Evolutionary conservation across 2,888 invertebrate genomes (phyloP), one percentile per base, ranked within the genome.

Genomic region (Tipula vernalis): DNA sequence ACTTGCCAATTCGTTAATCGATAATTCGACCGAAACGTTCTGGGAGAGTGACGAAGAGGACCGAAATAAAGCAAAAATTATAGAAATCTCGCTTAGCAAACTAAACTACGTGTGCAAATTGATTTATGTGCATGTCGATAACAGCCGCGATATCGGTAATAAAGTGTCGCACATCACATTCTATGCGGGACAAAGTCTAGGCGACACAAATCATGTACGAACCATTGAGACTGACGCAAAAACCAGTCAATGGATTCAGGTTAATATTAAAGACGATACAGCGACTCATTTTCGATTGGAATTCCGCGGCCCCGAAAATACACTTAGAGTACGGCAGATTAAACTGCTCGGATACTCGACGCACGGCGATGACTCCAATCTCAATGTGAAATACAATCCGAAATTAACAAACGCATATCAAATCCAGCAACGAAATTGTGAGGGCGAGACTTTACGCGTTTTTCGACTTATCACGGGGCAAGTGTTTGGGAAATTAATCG

Each of bases 1-100:
- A 6, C 98, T 99, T 97, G 95, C 97, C 3, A 96, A 96, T 2
- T 98, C 98, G 88, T 93, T 99, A 15, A 96, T 96, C 0, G 99
- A 99, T 90, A 96, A 96, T 89, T 98, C 98, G 5, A 98, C 98
- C 0, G 99, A 99, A 91, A 99, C 99, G 0, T 99, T 99, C 92
- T 99, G 99, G 99, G 99, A 99, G 92, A 98, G 98, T 51, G 98
- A 98, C 0, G 99, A 99, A 89, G 99, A 99, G 90, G 99, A 99
- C 92, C 93, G 96, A 87, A 98, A 98, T 91, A 97, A 98, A 91
- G 95, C 97, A 36, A 98, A 98, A 92, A 95, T 95, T 89, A 94
- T 98, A 41, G 96, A 96, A 87, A 92, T 96, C 28, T 93, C 93
- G 91, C 93, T 88, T 93, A 94, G 87, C 93, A 94, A 90, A 87